These are phyloP conservation scores for Drosophila percnosoma DNA, from an alignment of 2,888 invertebrate genomes.

Conservation along the genomic window DNA sequence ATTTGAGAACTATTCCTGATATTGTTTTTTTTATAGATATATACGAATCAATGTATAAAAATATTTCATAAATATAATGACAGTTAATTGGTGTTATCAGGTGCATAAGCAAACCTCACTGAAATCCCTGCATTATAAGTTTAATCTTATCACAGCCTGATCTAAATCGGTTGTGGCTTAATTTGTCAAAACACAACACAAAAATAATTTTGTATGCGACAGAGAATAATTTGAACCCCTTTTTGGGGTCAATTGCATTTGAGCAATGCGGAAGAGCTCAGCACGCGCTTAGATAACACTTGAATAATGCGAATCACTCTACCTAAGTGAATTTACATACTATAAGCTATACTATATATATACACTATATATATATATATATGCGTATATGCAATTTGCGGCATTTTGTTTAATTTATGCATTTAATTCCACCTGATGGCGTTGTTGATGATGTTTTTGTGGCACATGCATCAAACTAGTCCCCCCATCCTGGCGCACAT, in stretches of 20 bases:
- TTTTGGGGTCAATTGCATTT: constrained; percentile 32
- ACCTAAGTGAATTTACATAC: constrained; percentile 17
- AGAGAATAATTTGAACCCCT: constrained; percentile 14
- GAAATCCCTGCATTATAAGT: not conserved
- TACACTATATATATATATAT: not conserved
- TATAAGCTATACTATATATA: not conserved
- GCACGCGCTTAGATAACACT: constrained; percentile 31
- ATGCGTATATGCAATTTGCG: constrained; percentile 20
- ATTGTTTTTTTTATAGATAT: not conserved
- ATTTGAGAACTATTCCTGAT: not conserved
- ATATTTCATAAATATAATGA: not conserved
- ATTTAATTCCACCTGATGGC: constrained; percentile 47
- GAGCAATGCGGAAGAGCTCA: constrained; percentile 40
- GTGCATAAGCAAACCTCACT: too few relatives aligned
- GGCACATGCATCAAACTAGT: constrained; percentile 15
- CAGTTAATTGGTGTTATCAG: not conserved
- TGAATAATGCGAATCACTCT: constrained; percentile 24
- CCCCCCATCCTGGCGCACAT: not conserved
- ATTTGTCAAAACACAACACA: constrained; percentile 3
- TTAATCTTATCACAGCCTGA: not conserved
- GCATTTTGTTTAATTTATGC: constrained; percentile 33
- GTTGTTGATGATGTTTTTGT: constrained; percentile 16
- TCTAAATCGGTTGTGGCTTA: not conserved
- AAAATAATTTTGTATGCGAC: not conserved
- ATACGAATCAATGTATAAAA: not conserved